Conservation (phyloP, 2,797 vertebrate genomes). For the Ctenopoma multispine region DNA sequence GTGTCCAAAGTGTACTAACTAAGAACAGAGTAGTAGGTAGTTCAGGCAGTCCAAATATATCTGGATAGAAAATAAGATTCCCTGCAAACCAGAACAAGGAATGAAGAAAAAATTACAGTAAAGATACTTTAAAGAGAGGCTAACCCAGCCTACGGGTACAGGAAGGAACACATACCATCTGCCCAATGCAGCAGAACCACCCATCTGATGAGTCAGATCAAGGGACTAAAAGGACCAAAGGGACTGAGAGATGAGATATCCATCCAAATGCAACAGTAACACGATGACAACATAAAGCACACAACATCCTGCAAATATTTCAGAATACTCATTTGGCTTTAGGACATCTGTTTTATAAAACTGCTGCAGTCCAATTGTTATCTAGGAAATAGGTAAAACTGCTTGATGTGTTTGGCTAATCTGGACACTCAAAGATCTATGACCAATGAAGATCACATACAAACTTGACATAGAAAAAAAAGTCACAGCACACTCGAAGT, state of each 20-base stretch:
- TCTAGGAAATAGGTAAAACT: background rate
- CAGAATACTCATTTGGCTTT: background rate
- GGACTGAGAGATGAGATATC: conserved; percentile 52
- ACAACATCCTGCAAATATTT: background rate
- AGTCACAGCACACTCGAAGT: background rate
- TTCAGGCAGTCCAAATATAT: background rate
- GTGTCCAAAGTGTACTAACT: background rate
- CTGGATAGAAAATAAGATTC: conserved; percentile 14
- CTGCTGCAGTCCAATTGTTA: background rate
- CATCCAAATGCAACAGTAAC: background rate
- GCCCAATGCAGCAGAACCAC: conserved; percentile 66
- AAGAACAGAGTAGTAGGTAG: background rate
- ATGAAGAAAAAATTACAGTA: conserved; percentile 21
- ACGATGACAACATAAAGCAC: background rate
- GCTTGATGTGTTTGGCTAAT: background rate
- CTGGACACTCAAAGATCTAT: background rate
- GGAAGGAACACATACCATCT: conserved; percentile 79
- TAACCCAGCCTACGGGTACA: conserved; percentile 51
- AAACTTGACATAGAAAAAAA: background rate
- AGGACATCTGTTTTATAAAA: background rate
- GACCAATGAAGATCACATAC: background rate
- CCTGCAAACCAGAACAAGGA: conserved; percentile 19
- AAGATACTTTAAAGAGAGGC: conserved; percentile 40
- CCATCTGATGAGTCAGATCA: conserved; percentile 82
- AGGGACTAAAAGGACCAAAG: conserved; percentile 50